Percentiles rank a stretch among this genome's conserved stretches.
phyloP scores from a whole-genome alignment of 2,113 vertebrate genomes.

The Spermophilus dauricus region DNA sequence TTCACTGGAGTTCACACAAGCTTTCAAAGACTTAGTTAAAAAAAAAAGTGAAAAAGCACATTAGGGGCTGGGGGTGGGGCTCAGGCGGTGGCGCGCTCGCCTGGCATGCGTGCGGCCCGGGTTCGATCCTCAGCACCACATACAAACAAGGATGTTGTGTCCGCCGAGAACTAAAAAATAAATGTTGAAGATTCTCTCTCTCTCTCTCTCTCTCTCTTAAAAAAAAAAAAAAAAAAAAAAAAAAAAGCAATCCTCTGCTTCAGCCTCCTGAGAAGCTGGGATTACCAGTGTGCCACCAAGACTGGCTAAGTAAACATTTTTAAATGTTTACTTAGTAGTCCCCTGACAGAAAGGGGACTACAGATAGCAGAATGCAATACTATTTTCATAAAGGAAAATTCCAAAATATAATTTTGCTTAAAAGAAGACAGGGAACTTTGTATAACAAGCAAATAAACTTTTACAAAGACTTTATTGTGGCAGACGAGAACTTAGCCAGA shows the following conservation, averaged over 20 bases:
- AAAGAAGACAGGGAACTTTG: neutral
- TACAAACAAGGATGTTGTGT: no score
- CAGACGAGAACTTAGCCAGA: neutral
- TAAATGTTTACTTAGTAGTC: neutral
- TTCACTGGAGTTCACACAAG: neutral
- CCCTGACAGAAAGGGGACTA: constrained; percentile 7
- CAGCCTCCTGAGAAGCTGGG: neutral
- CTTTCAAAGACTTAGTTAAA: neutral
- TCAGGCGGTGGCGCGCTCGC: no score
- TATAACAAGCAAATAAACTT: neutral
- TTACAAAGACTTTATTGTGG: constrained; percentile 2
- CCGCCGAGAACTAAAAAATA: no score
- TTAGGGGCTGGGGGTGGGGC: no score
- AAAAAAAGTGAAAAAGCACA: neutral
- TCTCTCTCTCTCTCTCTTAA: no score
- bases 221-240: no score
- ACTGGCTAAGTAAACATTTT: constrained; percentile 16
- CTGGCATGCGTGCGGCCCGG: no score
- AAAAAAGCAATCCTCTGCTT: neutral
- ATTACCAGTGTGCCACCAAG: neutral
- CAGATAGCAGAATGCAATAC: neutral
- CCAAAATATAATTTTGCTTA: constrained; percentile 39
- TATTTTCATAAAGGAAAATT: constrained; percentile 30
- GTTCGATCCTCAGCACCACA: no score
- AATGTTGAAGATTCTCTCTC: no score